Evolutionary conservation across 2,797 vertebrate genomes (phyloP), one percentile per base, ranked within the genome.

Genomic region (Pagetopsis macropterus): DNA sequence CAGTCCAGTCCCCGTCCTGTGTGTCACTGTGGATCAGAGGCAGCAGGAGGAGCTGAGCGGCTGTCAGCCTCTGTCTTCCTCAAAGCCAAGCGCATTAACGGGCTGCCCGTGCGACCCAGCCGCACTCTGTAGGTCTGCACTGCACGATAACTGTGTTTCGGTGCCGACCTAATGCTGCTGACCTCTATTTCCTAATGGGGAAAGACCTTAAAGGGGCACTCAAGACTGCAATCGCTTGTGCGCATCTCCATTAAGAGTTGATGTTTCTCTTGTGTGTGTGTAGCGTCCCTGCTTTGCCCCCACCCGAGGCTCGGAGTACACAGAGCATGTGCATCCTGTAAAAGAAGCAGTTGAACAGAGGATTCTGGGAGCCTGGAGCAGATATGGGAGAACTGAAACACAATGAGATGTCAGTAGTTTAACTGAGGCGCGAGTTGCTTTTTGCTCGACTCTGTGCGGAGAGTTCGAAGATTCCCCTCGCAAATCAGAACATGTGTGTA

Each of bases 131-230:
- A 23, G 23, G 23, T 23, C 23, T 23, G 23, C 83, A 73, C 88
- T 73, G 54, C 85, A 87, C 77, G 55, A 91, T 93, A 87, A 90
- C 87, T 75, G 82, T 86, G 88, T 91, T 90, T 87, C 87, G 84
- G 87, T 23, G 62, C 57, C 45, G 75, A 89, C 84, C 77, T 91
- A 85, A 92, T 90, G 88, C 88, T 71, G 74, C 89, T 85, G 92
- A 91, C 93, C 93, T 91, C 84, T 79, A 81, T 89, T 84, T 88
- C 85, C 76, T 87, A 92, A 91, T 91, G 85, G 85, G 85, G 72
- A 68, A 72, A 79, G 72, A 87, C 87, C 88, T 93, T 94, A 85
- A 84, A 90, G 87, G 76, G 70, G 66, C 83, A 89, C 87, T 93
- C 86, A 87, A 78, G 81, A 86, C 79, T 76, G 69, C 87, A 91